Percentiles rank a stretch among this genome's conserved stretches.
Conservation (phyloP, 2,888 invertebrate species). For the Leucania comma region DNA sequence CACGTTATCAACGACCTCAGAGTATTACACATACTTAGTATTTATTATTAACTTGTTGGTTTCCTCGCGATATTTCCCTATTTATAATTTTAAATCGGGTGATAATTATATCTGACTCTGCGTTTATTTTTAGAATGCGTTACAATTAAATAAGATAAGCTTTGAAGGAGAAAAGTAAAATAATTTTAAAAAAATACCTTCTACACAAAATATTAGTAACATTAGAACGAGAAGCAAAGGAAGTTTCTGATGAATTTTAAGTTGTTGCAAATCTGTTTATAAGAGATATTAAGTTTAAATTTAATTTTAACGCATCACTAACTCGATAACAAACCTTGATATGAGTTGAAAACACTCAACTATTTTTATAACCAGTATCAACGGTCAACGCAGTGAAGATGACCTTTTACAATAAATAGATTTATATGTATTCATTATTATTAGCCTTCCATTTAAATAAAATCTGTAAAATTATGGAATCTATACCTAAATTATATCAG, state of each 20-base stretch:
- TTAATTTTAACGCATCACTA: conserved; percentile 67
- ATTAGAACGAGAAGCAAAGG: not conserved
- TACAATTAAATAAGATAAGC: conserved; percentile 22
- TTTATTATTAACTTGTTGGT: conserved; percentile 50
- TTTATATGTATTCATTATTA: conserved; percentile 56
- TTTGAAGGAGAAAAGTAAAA: conserved; percentile 12
- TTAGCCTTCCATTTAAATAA: conserved; percentile 37
- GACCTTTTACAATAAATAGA: conserved; percentile 71
- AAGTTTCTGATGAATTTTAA: not conserved
- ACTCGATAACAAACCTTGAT: conserved; percentile 71
- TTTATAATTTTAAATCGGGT: conserved; percentile 37
- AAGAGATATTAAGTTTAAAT: conserved; percentile 26
- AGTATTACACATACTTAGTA: conserved; percentile 41
- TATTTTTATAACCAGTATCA: conserved; percentile 75
- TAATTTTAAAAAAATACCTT: not conserved
- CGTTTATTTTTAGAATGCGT: conserved; percentile 39
- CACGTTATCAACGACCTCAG: conserved; percentile 54
- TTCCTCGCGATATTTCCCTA: conserved; percentile 48
- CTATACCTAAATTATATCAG: not conserved
- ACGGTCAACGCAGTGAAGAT: conserved; percentile 67
- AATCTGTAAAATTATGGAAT: conserved; percentile 15
- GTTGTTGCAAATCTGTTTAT: not conserved
- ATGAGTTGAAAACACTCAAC: conserved; percentile 66
- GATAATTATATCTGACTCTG: conserved; percentile 27
- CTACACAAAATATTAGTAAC: not conserved